These are phyloP conservation scores for Mugil cephalus DNA, from an alignment of 2,113 vertebrate species.

Conservation along the genomic window DNA sequence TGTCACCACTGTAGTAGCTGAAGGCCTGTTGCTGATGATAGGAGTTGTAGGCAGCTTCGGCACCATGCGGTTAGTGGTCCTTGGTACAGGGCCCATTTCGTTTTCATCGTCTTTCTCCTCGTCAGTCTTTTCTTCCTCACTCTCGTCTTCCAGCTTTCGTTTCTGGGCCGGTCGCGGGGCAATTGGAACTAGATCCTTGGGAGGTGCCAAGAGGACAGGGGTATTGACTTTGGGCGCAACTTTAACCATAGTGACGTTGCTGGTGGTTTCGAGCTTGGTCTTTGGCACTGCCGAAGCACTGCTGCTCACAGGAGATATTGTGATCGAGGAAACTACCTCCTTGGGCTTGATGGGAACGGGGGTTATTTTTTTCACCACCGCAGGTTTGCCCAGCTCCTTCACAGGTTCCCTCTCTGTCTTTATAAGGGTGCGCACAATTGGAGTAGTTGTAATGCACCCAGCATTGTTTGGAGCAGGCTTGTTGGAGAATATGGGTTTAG, in stretches of 20 bases:
- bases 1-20: slow-evolving; percentile 55
- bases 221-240: slow-evolving; percentile 73
- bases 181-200: slow-evolving; percentile 73
- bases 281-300: slow-evolving; percentile 76
- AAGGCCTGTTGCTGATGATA: slow-evolving; percentile 77
- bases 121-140: slow-evolving; percentile 78
- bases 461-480: slow-evolving; percentile 74
- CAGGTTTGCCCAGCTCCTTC: slow-evolving; percentile 71
- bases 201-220: slow-evolving; percentile 62
- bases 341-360: slow-evolving; percentile 80
- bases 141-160: slow-evolving; percentile 71
- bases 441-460: slow-evolving; percentile 62
- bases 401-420: slow-evolving; percentile 75
- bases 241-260: slow-evolving; percentile 80
- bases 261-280: slow-evolving; percentile 80
- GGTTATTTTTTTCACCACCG: slow-evolving; percentile 61
- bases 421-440: slow-evolving; percentile 74
- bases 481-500: slow-evolving; percentile 82
- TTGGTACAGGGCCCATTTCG: slow-evolving; percentile 55
- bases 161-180: slow-evolving; percentile 69
- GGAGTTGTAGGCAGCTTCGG: slow-evolving; percentile 79
- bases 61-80: slow-evolving; percentile 79
- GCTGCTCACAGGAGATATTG: slow-evolving; percentile 61
- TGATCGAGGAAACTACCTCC: slow-evolving; percentile 64
- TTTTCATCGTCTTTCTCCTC: slow-evolving; percentile 74